Conservation (phyloP, 2,888 invertebrate species). For the Eupithecia tripunctaria region DNA sequence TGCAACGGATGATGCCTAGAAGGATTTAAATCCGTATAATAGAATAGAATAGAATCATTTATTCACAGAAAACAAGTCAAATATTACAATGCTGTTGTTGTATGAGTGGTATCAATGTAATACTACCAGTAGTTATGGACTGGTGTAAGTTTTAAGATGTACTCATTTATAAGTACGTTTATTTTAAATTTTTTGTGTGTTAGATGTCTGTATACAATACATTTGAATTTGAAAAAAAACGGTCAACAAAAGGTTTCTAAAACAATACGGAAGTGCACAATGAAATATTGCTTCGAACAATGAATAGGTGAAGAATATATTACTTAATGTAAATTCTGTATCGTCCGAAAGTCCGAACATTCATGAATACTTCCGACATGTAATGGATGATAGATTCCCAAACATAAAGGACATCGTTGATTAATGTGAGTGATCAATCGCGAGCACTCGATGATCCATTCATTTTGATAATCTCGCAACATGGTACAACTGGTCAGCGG, state of each 20-base stretch:
- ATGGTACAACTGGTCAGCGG: background rate
- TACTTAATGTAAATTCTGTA: slow-evolving; percentile 12
- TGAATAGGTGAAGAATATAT: background rate
- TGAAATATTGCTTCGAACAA: background rate
- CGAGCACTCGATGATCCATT: slow-evolving; percentile 35
- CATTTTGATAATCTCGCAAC: slow-evolving; percentile 24
- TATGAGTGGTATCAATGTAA: too few relatives aligned
- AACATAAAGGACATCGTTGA: slow-evolving; percentile 41
- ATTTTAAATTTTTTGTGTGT: background rate
- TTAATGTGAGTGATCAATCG: slow-evolving; percentile 44
- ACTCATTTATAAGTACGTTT: background rate
- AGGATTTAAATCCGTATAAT: background rate
- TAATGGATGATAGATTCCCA: slow-evolving; percentile 42
- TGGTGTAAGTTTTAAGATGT: background rate
- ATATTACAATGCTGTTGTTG: too few relatives aligned
- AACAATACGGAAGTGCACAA: slow-evolving; percentile 1
- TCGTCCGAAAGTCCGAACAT: slow-evolving; percentile 7
- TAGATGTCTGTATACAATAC: background rate
- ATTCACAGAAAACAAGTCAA: too few relatives aligned
- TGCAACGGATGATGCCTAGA: background rate
- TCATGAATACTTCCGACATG: slow-evolving; percentile 30
- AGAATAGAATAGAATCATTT: too few relatives aligned
- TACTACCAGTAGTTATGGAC: too few relatives aligned
- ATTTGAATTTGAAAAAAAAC: background rate
- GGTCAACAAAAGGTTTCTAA: background rate